Conservation (phyloP, 2,113 vertebrate species). For the Strigops habroptila region DNA sequence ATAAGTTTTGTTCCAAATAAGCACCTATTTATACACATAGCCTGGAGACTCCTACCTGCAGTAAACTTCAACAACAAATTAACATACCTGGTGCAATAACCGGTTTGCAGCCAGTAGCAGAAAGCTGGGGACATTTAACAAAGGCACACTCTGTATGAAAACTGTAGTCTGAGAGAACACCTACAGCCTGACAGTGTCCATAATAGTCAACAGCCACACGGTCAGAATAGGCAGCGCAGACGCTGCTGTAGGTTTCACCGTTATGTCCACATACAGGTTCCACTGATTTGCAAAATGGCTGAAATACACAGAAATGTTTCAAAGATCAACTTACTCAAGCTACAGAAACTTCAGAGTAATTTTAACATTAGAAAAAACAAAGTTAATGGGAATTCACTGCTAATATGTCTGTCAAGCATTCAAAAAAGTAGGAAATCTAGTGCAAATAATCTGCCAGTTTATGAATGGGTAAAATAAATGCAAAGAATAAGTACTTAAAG, state of each 20-base stretch:
- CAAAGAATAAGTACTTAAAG: not conserved
- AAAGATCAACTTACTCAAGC: accelerated
- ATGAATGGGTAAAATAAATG: not conserved
- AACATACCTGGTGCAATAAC: slow-evolving; percentile 86
- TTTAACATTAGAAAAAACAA: accelerated
- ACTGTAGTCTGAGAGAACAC: slow-evolving; percentile 72
- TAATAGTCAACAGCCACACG: slow-evolving; percentile 89
- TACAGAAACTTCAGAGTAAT: accelerated
- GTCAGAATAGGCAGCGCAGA: slow-evolving; percentile 88
- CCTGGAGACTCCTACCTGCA: not conserved
- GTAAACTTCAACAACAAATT: not conserved
- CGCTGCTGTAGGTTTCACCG: slow-evolving; percentile 85
- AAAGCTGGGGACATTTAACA: slow-evolving; percentile 80
- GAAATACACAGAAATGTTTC: not conserved
- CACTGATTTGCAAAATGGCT: slow-evolving; percentile 77
- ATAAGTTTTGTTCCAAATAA: accelerated
- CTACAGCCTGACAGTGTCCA: slow-evolving; percentile 86
- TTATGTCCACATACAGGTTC: slow-evolving; percentile 88
- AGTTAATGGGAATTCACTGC: too few species aligned
- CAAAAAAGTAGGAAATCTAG: not conserved
- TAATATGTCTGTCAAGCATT: accelerated
- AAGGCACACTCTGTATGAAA: slow-evolving; percentile 81
- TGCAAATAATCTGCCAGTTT: not conserved
- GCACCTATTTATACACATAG: accelerated
- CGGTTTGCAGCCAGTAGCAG: slow-evolving; percentile 78